Percentiles rank a stretch among this genome's conserved stretches.
Conservation (phyloP, 2,797 vertebrate genomes). For the Merluccius polli region DNA sequence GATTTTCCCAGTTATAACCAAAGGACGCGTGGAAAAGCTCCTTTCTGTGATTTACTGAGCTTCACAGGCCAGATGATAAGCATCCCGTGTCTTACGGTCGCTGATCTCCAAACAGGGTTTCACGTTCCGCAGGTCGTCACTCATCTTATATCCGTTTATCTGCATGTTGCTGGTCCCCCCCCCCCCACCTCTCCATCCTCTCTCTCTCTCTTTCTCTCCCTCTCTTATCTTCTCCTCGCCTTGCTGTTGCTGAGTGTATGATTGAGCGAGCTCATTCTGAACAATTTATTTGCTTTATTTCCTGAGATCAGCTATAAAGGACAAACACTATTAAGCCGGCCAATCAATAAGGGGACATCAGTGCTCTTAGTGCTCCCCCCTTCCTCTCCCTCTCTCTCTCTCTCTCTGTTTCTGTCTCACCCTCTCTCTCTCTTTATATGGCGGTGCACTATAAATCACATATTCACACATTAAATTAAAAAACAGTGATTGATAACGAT, state of each 20-base stretch:
- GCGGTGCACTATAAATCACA: slow-evolving; percentile 76
- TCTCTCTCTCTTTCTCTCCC: slow-evolving; percentile 3
- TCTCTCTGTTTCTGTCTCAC: too few relatives aligned
- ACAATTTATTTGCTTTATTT: slow-evolving; percentile 78
- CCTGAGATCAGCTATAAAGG: slow-evolving; percentile 80
- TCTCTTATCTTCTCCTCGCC: slow-evolving; percentile 23
- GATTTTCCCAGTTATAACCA: background rate
- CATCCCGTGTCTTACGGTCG: background rate
- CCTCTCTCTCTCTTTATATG: slow-evolving; percentile 61
- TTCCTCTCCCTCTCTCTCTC: too few relatives aligned
- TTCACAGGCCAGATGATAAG: background rate
- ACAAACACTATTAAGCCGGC: slow-evolving; percentile 80
- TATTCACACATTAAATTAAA: slow-evolving; percentile 83
- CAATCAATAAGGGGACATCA: slow-evolving; percentile 80
- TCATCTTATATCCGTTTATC: background rate
- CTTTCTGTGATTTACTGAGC: background rate
- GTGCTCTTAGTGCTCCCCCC: slow-evolving; percentile 50
- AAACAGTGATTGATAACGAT: slow-evolving; percentile 72
- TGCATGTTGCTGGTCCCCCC: background rate
- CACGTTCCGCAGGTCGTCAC: background rate
- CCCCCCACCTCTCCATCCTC: slow-evolving; percentile 9
- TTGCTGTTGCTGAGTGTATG: slow-evolving; percentile 37
- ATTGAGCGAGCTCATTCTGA: slow-evolving; percentile 64
- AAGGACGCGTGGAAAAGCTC: background rate
- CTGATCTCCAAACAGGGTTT: too few relatives aligned